Evolutionary conservation across 2,113 vertebrate genomes (phyloP), one percentile per base, ranked within the genome.

Genomic region (Polyodon spathula): DNA sequence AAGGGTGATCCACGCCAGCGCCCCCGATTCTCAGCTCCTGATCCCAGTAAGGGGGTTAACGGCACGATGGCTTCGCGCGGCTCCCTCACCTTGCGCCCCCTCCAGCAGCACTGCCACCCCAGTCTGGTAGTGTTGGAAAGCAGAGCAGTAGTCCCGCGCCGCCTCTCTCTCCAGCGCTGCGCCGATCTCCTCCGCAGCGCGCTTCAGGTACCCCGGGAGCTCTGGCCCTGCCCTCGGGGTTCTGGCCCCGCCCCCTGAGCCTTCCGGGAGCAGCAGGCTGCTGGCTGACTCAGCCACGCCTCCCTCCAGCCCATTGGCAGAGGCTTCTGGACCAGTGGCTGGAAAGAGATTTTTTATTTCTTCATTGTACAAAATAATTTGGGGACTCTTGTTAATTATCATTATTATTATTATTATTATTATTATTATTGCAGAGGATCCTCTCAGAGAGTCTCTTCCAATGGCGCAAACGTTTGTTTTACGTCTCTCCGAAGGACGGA

Each of bases 91-190:
- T 50, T 88, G 77, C 0, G 86, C 81, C 50, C 93, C 93, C 55
- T 79, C 86, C 58, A 95, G 89, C 60, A 95, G 76, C 43, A 90
- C 70, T 15, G 91, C 89, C 40, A 95, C 92, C 0, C 89, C 92
- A 0, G 78, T 78, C 68, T 86, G 79, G 77, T 92, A 95, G 50
- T 73, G 73, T n/a, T 57, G 63, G 52, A 85, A 76, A 0, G 83
- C 83, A 0, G 59, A 66, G 5, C 73, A 17, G 15, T 79, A 82
- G 54, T 78, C 71, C 0, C 70, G 74, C 1, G 70, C 66, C 4
- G 68, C 69, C 63, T 85, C 83, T 0, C 75, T 69, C 41, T 64
- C 73, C 51, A 92, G 79, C 37, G 92, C 92, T 44, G 73, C 72
- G 27, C 77, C 74, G 57, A 89, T 85, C 44, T 88, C 79, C 41